These are phyloP conservation scores for Nudaria mundana DNA, from an alignment of 2,888 invertebrate species.

Conservation along the genomic window DNA sequence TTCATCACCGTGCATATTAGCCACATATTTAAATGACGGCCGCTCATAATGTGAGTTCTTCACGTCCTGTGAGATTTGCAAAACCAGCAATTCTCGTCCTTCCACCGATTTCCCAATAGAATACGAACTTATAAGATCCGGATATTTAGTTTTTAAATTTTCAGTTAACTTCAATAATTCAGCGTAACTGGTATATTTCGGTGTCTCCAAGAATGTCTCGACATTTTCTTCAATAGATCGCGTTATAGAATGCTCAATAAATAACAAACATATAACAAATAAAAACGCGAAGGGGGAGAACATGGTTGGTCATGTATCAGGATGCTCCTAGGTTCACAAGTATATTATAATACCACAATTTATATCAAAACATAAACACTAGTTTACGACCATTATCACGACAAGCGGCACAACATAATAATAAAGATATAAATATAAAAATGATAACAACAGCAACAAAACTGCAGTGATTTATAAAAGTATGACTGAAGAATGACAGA, in stretches of 20 bases:
- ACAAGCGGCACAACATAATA: constrained; percentile 21
- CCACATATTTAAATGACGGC: constrained; percentile 96
- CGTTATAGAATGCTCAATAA: constrained; percentile 53
- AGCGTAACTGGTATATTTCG: constrained; percentile 86
- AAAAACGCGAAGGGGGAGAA: constrained; percentile 47
- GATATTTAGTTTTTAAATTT: constrained; percentile 83
- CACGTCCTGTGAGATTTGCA: constrained; percentile 90
- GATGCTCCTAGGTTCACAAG: constrained; percentile 20
- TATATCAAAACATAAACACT: constrained; percentile 39
- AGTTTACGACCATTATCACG: constrained; percentile 44
- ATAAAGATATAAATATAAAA: constrained; percentile 21
- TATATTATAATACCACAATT: constrained; percentile 23
- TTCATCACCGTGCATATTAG: constrained; percentile 98
- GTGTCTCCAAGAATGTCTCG: constrained; percentile 80
- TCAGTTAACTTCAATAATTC: constrained; percentile 84
- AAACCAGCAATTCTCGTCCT: constrained; percentile 89
- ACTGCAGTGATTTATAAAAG: background rate
- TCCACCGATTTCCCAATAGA: constrained; percentile 92
- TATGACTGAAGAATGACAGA: constrained; percentile 24
- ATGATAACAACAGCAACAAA: constrained; percentile 24
- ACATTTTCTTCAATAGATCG: constrained; percentile 57
- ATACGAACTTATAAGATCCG: constrained; percentile 85
- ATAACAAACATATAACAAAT: constrained; percentile 55
- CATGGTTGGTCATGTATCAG: constrained; percentile 42
- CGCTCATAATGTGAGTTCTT: constrained; percentile 77